These are phyloP conservation scores for Brachyhypopomus gauderio DNA, from an alignment of 2,113 vertebrate species.

Conservation along the genomic window DNA sequence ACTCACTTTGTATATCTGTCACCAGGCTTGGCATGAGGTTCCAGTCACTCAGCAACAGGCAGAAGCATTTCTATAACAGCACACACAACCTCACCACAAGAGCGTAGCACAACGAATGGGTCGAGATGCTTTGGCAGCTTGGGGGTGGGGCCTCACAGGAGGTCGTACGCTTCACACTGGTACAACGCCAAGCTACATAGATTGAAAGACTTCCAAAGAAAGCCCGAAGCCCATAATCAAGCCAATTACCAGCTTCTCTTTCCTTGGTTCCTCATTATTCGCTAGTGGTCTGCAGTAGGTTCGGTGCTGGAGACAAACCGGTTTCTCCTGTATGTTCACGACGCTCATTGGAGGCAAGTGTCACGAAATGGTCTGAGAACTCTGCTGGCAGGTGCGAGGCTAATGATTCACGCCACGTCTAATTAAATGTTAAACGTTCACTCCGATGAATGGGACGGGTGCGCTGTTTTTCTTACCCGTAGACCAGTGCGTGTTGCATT, in stretches of 20 bases:
- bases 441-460: slow-evolving; percentile 46
- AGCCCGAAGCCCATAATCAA: slow-evolving; percentile 34
- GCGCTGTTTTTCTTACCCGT: slow-evolving; percentile 14
- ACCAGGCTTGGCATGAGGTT: slow-evolving; percentile 21
- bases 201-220: slow-evolving; percentile 28
- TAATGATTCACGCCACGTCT: slow-evolving; percentile 41
- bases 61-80: slow-evolving; percentile 18
- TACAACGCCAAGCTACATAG: slow-evolving; percentile 1
- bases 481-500: slow-evolving; percentile 29
- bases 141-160: background rate
- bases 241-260: slow-evolving; percentile 34
- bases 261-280: background rate
- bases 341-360: slow-evolving; percentile 4
- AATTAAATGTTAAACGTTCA: slow-evolving; percentile 38
- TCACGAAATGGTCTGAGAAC: slow-evolving; percentile 10
- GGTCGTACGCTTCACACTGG: slow-evolving; percentile 10
- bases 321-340: slow-evolving; percentile 14
- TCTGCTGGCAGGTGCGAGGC: slow-evolving; percentile 3
- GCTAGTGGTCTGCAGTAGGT: background rate
- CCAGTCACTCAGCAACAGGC: slow-evolving; percentile 47
- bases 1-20: slow-evolving; percentile 43
- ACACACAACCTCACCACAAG: slow-evolving; percentile 25
- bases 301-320: slow-evolving; percentile 15
- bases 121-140: background rate
- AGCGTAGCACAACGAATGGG: slow-evolving; percentile 31